Evolutionary conservation across 2,113 vertebrate species (phyloP).

Genomic region (Larimichthys polyactis): DNA sequence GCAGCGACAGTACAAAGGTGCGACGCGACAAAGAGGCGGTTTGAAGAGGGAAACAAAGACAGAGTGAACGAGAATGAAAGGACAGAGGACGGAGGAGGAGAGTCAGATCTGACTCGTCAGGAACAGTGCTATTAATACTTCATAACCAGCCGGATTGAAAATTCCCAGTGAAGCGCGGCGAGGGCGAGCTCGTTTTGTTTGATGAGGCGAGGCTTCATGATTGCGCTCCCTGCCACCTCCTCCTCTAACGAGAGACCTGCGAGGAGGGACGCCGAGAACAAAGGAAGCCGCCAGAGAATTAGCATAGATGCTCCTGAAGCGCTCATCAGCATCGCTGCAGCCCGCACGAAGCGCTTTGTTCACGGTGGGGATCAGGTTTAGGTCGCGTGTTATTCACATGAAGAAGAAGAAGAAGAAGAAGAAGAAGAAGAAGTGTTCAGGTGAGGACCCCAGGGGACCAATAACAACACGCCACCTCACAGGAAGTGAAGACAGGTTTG

Average conservation of each 20-base stretch:
- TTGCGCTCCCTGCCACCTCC: slow-evolving; percentile 56
- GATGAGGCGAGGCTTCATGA: slow-evolving; percentile 71
- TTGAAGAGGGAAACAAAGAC: slow-evolving; percentile 62
- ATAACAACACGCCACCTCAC: slow-evolving; percentile 16
- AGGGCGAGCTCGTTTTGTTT: slow-evolving; percentile 65
- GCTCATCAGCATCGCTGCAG: slow-evolving; percentile 11
- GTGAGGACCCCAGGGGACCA: background rate
- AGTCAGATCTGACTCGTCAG: slow-evolving; percentile 63
- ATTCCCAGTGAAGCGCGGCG: slow-evolving; percentile 71
- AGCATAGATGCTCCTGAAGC: slow-evolving; percentile 36
- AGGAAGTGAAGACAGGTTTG: background rate
- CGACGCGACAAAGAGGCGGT: slow-evolving; percentile 44
- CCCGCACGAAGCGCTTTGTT: slow-evolving; percentile 48
- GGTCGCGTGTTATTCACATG: slow-evolving; percentile 27
- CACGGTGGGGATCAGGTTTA: slow-evolving; percentile 36
- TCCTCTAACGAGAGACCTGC: slow-evolving; percentile 71
- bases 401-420: background rate
- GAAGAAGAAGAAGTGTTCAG: background rate
- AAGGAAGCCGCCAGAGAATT: slow-evolving; percentile 52
- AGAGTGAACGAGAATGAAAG: slow-evolving; percentile 52
- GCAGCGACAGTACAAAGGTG: slow-evolving; percentile 55
- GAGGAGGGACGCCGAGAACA: slow-evolving; percentile 63
- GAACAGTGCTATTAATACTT: slow-evolving; percentile 80
- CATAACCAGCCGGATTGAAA: slow-evolving; percentile 75
- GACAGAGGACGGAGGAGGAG: slow-evolving; percentile 23